Percentiles rank a stretch among this genome's conserved stretches.
Evolutionary conservation across 2,113 vertebrate species (phyloP).

Genomic region (Pygoscelis adeliae): DNA sequence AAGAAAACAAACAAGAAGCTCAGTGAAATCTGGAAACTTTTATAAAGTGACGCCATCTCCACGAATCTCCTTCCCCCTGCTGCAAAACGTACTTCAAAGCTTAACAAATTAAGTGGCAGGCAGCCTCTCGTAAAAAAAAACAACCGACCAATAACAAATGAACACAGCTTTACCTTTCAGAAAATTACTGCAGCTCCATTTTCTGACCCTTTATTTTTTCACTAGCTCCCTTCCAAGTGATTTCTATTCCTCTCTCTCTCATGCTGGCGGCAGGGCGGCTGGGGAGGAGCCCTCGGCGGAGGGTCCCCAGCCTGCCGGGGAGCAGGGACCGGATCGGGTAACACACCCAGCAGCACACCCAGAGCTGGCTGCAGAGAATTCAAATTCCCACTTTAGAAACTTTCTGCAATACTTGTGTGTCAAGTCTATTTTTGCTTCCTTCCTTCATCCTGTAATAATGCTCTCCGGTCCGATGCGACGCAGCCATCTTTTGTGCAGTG

Average conservation of each 20-base stretch:
- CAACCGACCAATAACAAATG: not conserved
- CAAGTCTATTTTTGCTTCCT: not conserved
- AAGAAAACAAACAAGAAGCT: not conserved
- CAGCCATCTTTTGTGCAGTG: slow-evolving; percentile 37
- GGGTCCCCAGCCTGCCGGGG: not conserved
- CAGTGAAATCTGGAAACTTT: slow-evolving; percentile 41
- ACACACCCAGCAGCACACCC: not conserved
- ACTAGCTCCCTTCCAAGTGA: not conserved
- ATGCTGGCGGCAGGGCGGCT: not conserved
- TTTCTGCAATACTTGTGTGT: not conserved
- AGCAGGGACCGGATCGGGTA: not conserved
- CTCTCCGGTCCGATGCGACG: not conserved
- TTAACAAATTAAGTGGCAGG: not conserved
- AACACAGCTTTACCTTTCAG: slow-evolving; percentile 34
- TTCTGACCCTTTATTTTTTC: not conserved
- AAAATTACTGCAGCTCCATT: slow-evolving; percentile 13
- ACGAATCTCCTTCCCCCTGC: not conserved
- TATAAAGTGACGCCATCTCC: slow-evolving; percentile 24
- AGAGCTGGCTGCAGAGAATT: not conserved
- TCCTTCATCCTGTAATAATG: not conserved
- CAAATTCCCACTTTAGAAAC: not conserved
- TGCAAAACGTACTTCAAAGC: not conserved
- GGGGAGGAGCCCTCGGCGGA: not conserved
- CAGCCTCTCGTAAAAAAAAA: not conserved
- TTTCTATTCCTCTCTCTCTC: not conserved